A percentile compares a stretch with the other conserved stretches of the same genome.
phyloP scores from a whole-genome alignment of 2,113 vertebrate genomes.

The Orthonyx spaldingii region DNA sequence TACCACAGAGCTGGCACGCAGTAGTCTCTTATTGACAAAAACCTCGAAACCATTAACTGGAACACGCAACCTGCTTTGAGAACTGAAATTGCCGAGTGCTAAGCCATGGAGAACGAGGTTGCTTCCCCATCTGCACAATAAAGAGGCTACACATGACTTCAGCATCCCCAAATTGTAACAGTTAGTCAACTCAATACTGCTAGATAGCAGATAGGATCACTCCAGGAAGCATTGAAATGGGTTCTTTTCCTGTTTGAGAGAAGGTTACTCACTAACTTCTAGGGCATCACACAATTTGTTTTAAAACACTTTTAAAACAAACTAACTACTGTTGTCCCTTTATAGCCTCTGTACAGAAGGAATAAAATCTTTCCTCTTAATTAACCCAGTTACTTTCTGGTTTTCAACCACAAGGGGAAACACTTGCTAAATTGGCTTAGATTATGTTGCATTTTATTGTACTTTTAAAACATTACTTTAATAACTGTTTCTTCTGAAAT shows the following conservation, averaged over 20 bases:
- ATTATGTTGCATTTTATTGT: not conserved
- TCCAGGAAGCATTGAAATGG: not conserved
- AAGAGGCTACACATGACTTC: not conserved
- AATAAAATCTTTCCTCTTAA: not conserved
- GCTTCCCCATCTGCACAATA: not conserved
- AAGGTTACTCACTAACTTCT: not conserved
- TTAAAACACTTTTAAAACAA: not conserved
- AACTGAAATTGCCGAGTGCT: not conserved
- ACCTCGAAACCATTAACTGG: not conserved
- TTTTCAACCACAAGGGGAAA: not conserved
- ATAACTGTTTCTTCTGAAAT: not conserved
- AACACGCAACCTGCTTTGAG: not conserved
- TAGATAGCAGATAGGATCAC: not conserved
- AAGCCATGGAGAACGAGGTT: not conserved
- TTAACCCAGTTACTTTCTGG: not conserved
- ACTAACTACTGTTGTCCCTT: not conserved
- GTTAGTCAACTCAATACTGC: not conserved
- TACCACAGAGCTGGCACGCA: fast-evolving
- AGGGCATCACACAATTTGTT: not conserved
- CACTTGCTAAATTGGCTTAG: not conserved
- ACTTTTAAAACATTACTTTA: not conserved
- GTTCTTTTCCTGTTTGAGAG: not conserved
- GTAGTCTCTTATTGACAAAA: not conserved
- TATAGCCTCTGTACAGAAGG: not conserved
- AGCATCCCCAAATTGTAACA: not conserved